Evolutionary conservation across 2,113 vertebrate genomes (phyloP).

Genomic region (Hystrix brachyura): DNA sequence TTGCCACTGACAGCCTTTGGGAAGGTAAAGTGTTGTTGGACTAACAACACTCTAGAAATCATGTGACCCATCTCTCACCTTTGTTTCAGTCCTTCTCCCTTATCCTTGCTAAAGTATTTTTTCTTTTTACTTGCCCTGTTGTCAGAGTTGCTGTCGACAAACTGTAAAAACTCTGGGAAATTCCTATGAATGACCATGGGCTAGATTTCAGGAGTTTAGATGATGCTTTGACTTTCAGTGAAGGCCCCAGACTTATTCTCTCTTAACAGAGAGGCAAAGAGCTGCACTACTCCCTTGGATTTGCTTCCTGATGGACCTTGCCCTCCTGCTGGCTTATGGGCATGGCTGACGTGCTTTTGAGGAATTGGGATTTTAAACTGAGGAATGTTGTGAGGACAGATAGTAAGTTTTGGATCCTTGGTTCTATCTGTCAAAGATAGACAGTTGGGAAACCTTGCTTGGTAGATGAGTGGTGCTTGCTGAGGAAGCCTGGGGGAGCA

Average conservation of each 20-base stretch:
- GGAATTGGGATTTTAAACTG: slow-evolving; percentile 44
- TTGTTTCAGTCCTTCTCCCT: not conserved
- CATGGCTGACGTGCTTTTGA: slow-evolving; percentile 13
- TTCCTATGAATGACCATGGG: not conserved
- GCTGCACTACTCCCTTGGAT: fast-evolving
- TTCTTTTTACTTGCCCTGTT: not conserved
- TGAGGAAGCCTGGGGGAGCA: not conserved
- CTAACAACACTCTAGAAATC: not conserved
- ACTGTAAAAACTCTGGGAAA: not conserved
- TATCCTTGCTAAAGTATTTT: not conserved
- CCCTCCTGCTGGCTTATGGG: not conserved
- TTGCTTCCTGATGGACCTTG: not conserved
- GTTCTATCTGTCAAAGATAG: not conserved
- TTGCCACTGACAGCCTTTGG: slow-evolving; percentile 86
- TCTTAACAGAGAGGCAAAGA: not conserved
- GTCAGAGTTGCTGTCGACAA: not conserved
- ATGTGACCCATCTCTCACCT: not conserved
- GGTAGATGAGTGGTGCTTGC: not conserved
- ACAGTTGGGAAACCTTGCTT: not conserved
- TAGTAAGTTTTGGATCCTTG: not conserved
- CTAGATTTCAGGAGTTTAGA: slow-evolving; percentile 22
- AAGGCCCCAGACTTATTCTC: not conserved
- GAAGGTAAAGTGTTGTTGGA: slow-evolving; percentile 87
- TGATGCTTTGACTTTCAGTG: not conserved
- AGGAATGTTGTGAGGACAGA: slow-evolving; percentile 40